These are phyloP conservation scores for Athrips mouffetella DNA, from an alignment of 2,888 invertebrate genomes.

Conservation along the genomic window DNA sequence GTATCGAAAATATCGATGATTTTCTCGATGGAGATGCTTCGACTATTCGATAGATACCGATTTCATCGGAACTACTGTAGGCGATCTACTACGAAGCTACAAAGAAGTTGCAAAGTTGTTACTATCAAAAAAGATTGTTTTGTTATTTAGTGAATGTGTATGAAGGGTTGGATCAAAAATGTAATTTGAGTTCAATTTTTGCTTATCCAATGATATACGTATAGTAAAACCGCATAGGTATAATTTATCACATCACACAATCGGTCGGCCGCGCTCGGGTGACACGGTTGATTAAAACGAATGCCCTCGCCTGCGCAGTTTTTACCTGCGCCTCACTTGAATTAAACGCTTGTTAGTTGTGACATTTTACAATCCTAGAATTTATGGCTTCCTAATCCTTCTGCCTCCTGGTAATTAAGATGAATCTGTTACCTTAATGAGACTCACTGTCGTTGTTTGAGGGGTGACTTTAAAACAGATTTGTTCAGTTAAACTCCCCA, in stretches of 20 bases:
- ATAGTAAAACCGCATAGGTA: constrained; percentile 27
- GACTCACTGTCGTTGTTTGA: background rate
- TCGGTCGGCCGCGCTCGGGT: constrained; percentile 33
- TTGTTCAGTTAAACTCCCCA: background rate
- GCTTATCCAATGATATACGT: constrained; percentile 4
- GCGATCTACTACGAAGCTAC: too few relatives aligned
- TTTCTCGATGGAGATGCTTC: constrained; percentile 19
- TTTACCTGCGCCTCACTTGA: constrained; percentile 45
- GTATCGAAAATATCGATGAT: constrained; percentile 53
- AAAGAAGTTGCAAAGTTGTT: background rate
- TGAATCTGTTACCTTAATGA: constrained; percentile 15
- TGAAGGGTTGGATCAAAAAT: background rate
- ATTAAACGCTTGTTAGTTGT: constrained; percentile 47
- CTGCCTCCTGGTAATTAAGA: constrained; percentile 20
- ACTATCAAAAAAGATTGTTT: background rate
- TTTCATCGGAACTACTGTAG: too few relatives aligned
- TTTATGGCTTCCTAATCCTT: constrained; percentile 45
- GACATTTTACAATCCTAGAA: constrained; percentile 44
- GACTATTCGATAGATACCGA: background rate
- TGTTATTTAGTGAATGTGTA: constrained; percentile 8
- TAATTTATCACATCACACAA: constrained; percentile 53
- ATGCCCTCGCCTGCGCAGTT: constrained; percentile 36
- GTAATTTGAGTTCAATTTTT: background rate
- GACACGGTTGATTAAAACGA: constrained; percentile 57
- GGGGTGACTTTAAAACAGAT: background rate